A percentile compares a stretch with the other conserved stretches of the same genome.
Evolutionary conservation across 2,888 invertebrate genomes (phyloP).

Genomic region (Cactoblastis cactorum): DNA sequence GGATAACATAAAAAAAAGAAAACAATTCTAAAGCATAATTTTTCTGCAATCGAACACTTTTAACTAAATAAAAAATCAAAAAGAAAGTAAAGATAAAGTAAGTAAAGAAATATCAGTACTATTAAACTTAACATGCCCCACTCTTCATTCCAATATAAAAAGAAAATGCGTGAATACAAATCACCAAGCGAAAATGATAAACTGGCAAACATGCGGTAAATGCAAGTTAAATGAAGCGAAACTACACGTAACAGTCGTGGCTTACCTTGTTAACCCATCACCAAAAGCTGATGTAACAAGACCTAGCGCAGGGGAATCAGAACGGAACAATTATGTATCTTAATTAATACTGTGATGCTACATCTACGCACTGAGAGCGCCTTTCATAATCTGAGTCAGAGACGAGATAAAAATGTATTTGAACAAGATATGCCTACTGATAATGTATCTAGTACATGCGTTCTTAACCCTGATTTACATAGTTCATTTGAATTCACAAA

Average conservation of each 20-base stretch:
- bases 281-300: constrained; percentile 54
- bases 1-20: background rate
- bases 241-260: constrained; percentile 35
- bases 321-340: constrained; percentile 28
- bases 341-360: constrained; percentile 28
- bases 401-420: constrained; percentile 42
- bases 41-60: background rate
- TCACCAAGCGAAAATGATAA: constrained; percentile 26
- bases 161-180: constrained; percentile 26
- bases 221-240: constrained; percentile 53
- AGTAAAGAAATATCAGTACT: constrained; percentile 16
- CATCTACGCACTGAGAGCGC: constrained; percentile 29
- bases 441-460: constrained; percentile 32
- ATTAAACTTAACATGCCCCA: constrained; percentile 19
- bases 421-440: constrained; percentile 44
- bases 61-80: background rate
- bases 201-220: constrained; percentile 47
- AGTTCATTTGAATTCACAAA: constrained; percentile 16
- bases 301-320: constrained; percentile 33
- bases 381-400: constrained; percentile 30
- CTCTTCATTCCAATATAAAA: background rate
- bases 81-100: constrained; percentile 2
- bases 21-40: background rate
- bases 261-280: constrained; percentile 73
- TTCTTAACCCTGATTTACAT: constrained; percentile 31